Conservation (phyloP, 2,888 invertebrate genomes). For the Digitonthophagus gazella region DNA sequence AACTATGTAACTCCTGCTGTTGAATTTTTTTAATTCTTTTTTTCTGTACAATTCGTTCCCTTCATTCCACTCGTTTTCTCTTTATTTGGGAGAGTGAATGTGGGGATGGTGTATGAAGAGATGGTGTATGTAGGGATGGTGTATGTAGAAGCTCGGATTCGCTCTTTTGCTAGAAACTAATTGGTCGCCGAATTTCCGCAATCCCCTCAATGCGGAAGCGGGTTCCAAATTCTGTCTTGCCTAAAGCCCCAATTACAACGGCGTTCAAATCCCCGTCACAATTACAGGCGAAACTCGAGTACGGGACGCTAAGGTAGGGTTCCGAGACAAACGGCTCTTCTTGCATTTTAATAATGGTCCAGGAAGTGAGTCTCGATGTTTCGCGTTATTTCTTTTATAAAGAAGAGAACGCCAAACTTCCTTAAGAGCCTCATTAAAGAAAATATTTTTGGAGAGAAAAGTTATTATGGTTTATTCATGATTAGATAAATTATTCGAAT, state of each 20-base stretch:
- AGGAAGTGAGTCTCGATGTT: not conserved
- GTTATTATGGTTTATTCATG: not conserved
- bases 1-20: too few relatives aligned
- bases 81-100: too few relatives aligned
- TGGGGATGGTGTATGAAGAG: too few relatives aligned
- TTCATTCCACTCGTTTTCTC: too few relatives aligned
- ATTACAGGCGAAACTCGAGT: not conserved
- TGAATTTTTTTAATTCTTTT: too few relatives aligned
- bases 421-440: not conserved
- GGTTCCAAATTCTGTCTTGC: not conserved
- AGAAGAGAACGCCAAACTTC: not conserved
- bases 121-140: too few relatives aligned
- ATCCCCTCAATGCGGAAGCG: not conserved
- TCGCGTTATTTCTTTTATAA: not conserved
- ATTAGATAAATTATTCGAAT: not conserved
- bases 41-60: too few relatives aligned
- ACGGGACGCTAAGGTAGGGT: not conserved
- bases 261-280: not conserved
- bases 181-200: not conserved
- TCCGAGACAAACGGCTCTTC: not conserved
- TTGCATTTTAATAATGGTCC: not conserved
- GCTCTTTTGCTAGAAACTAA: not conserved
- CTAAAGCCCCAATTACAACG: not conserved
- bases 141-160: not conserved
- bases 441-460: not conserved